These are phyloP conservation scores for Melinaea marsaeus DNA, from an alignment of 2,888 invertebrate genomes.

Conservation along the genomic window DNA sequence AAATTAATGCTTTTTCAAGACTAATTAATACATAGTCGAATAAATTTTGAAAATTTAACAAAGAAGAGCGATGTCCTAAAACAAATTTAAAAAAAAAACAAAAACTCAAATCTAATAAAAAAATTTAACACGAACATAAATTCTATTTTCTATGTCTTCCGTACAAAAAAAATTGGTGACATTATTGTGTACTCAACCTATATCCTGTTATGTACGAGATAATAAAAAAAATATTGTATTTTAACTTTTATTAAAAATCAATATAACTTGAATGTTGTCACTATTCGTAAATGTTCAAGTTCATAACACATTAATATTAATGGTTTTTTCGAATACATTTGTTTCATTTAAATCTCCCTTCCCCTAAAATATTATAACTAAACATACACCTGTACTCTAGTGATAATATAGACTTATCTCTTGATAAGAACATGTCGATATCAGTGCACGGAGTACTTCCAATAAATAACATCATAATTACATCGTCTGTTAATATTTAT, in stretches of 20 bases:
- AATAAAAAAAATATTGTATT: constrained; percentile 2
- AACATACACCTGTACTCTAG: constrained; percentile 19
- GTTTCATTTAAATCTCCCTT: constrained; percentile 40
- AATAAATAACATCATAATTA: constrained; percentile 47
- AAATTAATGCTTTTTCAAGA: constrained; percentile 56
- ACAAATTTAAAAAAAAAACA: neutral
- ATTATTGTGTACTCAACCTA: constrained; percentile 16
- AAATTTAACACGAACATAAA: constrained; percentile 12
- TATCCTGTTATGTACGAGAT: constrained; percentile 5
- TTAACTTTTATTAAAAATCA: constrained; percentile 10
- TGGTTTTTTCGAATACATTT: constrained; percentile 68
- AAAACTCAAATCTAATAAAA: neutral
- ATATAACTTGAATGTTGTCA: constrained; percentile 65
- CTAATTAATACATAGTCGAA: constrained; percentile 32
- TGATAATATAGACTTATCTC: constrained; percentile 43
- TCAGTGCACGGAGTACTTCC: constrained; percentile 47
- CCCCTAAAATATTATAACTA: constrained; percentile 7
- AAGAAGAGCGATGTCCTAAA: neutral
- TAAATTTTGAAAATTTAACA: constrained; percentile 14
- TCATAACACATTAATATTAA: constrained; percentile 69
- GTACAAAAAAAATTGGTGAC: constrained; percentile 31
- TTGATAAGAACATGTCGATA: constrained; percentile 53
- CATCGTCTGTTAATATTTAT: constrained; percentile 16
- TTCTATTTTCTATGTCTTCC: constrained; percentile 59
- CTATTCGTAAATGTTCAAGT: constrained; percentile 63